A percentile compares a stretch with the other conserved stretches of the same genome.
phyloP scores from a whole-genome alignment of 37 sponge, comb jelly and placozoan species.

The Diacarnus erythraeanus region DNA sequence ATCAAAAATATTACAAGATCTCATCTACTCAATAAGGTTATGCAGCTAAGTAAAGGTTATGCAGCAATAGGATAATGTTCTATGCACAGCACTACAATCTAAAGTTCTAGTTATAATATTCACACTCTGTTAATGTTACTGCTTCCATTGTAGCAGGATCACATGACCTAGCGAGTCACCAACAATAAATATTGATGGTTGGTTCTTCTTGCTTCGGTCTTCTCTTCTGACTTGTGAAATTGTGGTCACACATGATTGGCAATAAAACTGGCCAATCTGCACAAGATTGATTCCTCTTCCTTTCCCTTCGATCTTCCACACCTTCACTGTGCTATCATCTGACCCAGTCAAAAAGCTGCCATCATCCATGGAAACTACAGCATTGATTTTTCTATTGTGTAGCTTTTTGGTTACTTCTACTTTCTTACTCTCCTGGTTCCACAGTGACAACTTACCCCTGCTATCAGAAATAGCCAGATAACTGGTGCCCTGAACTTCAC shows the following conservation, averaged over 20 bases:
- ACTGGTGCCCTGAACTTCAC: constrained; percentile 1
- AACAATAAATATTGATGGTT: constrained; percentile 30
- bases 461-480: constrained; percentile 66
- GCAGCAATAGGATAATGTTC: background rate
- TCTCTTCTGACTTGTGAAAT: constrained; percentile 10
- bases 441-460: constrained; percentile 40
- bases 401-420: constrained; percentile 42
- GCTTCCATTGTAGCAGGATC: constrained; percentile 51
- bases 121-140: constrained; percentile 4
- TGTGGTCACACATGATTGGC: constrained; percentile 48
- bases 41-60: background rate
- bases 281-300: constrained; percentile 1
- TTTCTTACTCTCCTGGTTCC: constrained; percentile 36
- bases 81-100: background rate
- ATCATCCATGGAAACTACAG: constrained; percentile 9
- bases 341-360: constrained; percentile 68
- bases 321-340: constrained; percentile 78
- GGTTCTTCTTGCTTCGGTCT: constrained; percentile 8
- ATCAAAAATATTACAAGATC: constrained; percentile 58
- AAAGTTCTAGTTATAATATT: background rate
- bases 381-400: constrained; percentile 52
- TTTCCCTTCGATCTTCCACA: constrained; percentile 56
- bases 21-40: constrained; percentile 63
- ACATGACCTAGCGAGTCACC: constrained; percentile 65
- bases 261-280: constrained; percentile 76